Percentiles rank a stretch among this genome's conserved stretches.
phyloP scores from a whole-genome alignment of 2,797 vertebrate species.

The Gymnocypris eckloni region DNA sequence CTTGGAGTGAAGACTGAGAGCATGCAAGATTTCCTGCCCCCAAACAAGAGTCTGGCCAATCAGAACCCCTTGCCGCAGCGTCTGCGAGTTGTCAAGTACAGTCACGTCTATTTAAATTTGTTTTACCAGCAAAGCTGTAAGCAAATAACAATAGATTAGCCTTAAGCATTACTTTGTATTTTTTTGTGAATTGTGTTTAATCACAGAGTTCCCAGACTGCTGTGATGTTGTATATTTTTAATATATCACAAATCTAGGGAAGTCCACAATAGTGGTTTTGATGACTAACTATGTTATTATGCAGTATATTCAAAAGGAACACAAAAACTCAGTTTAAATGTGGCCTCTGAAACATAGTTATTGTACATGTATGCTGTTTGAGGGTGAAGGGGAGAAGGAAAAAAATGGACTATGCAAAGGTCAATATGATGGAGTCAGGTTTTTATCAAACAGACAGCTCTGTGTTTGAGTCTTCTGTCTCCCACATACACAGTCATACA shows the following conservation, averaged over 20 bases:
- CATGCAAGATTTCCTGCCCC: conserved; percentile 72
- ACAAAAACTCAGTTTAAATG: background rate
- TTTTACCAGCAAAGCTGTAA: background rate
- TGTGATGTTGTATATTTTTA: background rate
- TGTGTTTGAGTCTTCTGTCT: conserved; percentile 47
- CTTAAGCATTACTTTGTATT: background rate
- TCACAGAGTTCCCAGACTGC: background rate
- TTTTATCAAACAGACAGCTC: conserved; percentile 48
- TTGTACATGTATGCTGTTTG: conserved; percentile 12
- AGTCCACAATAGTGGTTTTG: background rate
- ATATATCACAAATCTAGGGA: background rate
- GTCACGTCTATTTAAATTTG: background rate
- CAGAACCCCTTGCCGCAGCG: conserved; percentile 69
- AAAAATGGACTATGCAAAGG: conserved; percentile 47
- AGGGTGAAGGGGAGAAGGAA: conserved; percentile 18
- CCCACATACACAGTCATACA: conserved; percentile 46
- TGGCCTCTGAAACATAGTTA: background rate
- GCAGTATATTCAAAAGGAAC: background rate
- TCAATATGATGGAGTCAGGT: conserved; percentile 35
- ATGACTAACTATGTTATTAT: background rate
- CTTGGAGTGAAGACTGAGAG: conserved; percentile 75
- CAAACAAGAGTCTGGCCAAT: conserved; percentile 73
- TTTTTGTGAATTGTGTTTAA: background rate
- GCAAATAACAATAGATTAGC: conserved; percentile 31
- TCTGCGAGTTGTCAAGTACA: conserved; percentile 86